Percentiles rank a stretch among this genome's conserved stretches.
Conservation (phyloP, 2,113 vertebrate genomes). For the Anthoscopus minutus region DNA sequence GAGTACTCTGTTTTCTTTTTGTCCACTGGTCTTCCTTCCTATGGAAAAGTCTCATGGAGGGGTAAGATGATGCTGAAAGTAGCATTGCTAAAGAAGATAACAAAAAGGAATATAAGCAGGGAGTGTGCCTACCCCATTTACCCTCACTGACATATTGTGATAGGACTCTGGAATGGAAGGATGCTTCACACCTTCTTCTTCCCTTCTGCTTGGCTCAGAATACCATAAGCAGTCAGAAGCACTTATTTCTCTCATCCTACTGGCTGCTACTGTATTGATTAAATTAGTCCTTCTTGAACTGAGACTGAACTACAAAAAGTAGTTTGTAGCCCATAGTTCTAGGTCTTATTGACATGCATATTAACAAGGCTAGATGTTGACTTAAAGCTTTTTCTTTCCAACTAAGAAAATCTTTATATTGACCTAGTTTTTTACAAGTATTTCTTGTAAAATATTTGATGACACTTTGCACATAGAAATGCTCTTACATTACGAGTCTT, state of each 20-base stretch:
- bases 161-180: background rate
- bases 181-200: background rate
- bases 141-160: background rate
- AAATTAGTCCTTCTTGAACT: background rate
- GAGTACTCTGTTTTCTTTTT: background rate
- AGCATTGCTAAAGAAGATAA: background rate
- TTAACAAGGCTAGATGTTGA: constrained; percentile 79
- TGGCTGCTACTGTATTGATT: background rate
- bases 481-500: background rate
- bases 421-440: constrained; percentile 57
- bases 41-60: background rate
- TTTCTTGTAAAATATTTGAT: constrained; percentile 61
- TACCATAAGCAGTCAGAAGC: background rate
- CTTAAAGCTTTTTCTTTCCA: constrained; percentile 66
- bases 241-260: background rate
- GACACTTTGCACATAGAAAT: background rate
- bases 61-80: background rate
- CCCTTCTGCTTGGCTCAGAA: background rate
- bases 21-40: background rate
- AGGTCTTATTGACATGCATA: constrained; percentile 65
- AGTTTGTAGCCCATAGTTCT: background rate
- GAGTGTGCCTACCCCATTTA: background rate
- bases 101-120: background rate
- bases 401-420: constrained; percentile 63
- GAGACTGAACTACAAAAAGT: background rate